Percentiles rank a stretch among this genome's conserved stretches.
These are phyloP conservation scores for Diploptera punctata DNA, from an alignment of 2,888 invertebrate species.

Conservation along the genomic window DNA sequence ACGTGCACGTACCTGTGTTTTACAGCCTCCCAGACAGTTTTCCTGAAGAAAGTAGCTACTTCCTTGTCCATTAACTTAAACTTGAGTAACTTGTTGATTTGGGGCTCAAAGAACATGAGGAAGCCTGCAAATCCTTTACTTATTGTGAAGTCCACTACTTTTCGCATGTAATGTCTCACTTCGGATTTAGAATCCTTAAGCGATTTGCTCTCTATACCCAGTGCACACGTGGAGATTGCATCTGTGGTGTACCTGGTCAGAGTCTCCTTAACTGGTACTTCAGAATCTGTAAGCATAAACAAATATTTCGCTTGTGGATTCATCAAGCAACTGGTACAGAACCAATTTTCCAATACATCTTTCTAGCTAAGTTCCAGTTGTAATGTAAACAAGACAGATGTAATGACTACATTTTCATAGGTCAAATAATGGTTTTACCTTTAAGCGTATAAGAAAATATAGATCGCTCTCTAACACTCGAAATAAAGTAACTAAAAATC, in stretches of 20 bases:
- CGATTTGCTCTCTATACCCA: background rate
- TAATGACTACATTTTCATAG: too few species aligned
- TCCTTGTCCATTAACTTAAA: background rate
- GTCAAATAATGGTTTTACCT: too few species aligned
- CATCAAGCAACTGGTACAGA: too few species aligned
- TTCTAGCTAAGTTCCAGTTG: too few species aligned
- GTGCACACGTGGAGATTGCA: background rate
- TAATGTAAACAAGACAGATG: too few species aligned
- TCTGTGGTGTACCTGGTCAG: background rate
- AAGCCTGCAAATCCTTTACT: background rate
- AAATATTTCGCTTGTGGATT: too few species aligned
- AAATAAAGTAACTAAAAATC: too few species aligned
- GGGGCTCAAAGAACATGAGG: background rate
- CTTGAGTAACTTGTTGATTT: background rate
- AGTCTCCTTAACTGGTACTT: background rate
- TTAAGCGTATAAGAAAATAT: too few species aligned
- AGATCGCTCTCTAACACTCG: too few species aligned
- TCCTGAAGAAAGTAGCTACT: background rate
- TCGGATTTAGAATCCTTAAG: background rate
- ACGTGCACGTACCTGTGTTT: background rate
- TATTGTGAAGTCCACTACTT: background rate
- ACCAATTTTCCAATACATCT: too few species aligned
- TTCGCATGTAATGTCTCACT: background rate
- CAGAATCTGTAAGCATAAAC: background rate
- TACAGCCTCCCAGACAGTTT: background rate